These are phyloP conservation scores for Halcyon smyrnensis DNA, from an alignment of 2,797 vertebrate species.

Conservation along the genomic window DNA sequence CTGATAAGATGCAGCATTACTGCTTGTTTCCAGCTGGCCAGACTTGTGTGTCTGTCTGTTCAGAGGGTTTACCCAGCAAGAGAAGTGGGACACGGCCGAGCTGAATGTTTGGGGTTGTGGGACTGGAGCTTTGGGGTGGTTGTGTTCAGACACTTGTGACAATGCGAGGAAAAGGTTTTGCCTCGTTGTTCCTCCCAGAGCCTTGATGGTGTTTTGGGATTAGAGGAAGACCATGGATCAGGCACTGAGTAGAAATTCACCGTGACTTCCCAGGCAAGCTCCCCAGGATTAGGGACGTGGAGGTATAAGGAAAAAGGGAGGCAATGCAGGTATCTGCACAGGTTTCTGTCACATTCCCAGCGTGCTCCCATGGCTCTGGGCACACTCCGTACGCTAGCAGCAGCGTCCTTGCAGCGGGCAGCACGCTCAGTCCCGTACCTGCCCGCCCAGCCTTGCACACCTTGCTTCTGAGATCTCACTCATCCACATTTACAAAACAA, in stretches of 20 bases:
- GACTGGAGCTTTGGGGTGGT: background rate
- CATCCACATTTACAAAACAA: background rate
- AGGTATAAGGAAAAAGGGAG: background rate
- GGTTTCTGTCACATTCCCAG: background rate
- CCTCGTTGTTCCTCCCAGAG: background rate
- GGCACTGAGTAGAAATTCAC: background rate
- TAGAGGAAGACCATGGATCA: background rate
- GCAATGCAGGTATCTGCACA: background rate
- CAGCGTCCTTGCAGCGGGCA: background rate
- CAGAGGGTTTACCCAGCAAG: background rate
- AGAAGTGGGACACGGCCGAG: background rate
- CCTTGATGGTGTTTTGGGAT: background rate
- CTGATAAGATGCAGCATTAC: conserved; percentile 16
- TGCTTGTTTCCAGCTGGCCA: conserved; percentile 7
- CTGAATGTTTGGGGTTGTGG: background rate
- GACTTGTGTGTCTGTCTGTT: background rate
- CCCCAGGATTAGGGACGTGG: background rate
- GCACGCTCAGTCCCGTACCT: rapidly evolving
- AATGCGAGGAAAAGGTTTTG: background rate
- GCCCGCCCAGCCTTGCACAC: background rate
- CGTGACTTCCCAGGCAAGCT: background rate
- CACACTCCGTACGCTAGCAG: rapidly evolving
- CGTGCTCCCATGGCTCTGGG: rapidly evolving
- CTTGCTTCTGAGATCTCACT: background rate
- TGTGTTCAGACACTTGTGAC: background rate